Evolutionary conservation across 1,140 invertebrate species (phyloP).

Genomic region (Bombus confusus): DNA sequence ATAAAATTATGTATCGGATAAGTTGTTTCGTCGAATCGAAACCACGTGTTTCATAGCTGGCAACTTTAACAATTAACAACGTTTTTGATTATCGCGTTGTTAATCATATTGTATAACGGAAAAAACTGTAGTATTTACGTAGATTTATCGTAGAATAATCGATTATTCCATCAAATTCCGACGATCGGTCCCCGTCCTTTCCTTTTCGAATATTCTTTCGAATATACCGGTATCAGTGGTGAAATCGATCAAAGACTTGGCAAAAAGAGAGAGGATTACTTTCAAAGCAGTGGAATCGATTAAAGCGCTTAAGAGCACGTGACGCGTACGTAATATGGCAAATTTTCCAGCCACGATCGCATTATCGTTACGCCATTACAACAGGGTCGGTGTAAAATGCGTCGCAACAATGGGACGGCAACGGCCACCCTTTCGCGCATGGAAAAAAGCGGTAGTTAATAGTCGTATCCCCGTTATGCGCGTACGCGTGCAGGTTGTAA

Average conservation of each 20-base stretch:
- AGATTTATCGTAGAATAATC: no score
- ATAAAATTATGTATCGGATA: no score
- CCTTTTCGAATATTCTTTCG: no score
- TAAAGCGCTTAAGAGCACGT: slow-evolving; percentile 15
- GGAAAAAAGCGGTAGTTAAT: slow-evolving; percentile 67
- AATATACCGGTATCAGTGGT: no score
- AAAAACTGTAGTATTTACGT: no score
- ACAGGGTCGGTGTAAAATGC: slow-evolving; percentile 24
- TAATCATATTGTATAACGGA: no score
- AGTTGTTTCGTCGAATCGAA: no score
- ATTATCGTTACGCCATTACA: slow-evolving; percentile 46
- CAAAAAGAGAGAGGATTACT: background rate
- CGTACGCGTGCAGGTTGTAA: background rate
- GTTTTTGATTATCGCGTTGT: no score
- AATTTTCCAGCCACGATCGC: slow-evolving; percentile 33
- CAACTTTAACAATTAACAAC: no score
- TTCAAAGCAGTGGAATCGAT: background rate
- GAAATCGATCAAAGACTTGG: background rate
- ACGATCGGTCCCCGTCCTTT: no score
- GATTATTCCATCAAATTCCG: no score
- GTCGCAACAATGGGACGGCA: slow-evolving; percentile 5
- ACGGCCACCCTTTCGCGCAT: slow-evolving; percentile 31
- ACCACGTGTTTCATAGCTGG: no score
- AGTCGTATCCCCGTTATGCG: slow-evolving; percentile 54
- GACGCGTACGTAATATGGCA: slow-evolving; percentile 4